Percentiles rank a stretch among this genome's conserved stretches.
phyloP scores from a whole-genome alignment of 2,888 invertebrate species.

The Schrankia costaestrigalis region DNA sequence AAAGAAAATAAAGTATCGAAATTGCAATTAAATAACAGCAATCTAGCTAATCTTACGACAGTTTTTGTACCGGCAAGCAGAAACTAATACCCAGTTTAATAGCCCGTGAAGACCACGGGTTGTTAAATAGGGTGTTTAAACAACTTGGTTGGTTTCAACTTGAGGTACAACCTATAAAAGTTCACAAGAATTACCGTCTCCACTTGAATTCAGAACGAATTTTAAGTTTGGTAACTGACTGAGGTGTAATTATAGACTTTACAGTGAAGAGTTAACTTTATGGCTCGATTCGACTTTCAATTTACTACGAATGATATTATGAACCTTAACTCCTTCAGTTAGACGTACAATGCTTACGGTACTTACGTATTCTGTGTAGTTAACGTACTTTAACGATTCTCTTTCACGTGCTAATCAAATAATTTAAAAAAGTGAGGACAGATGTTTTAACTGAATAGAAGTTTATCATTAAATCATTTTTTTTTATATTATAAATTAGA shows the following conservation, averaged over 20 bases:
- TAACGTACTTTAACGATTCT: too few relatives aligned
- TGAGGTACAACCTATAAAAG: conserved; percentile 47
- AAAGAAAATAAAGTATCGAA: too few relatives aligned
- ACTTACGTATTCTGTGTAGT: too few relatives aligned
- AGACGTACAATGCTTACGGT: too few relatives aligned
- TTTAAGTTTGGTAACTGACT: conserved; percentile 31
- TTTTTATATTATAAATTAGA: too few relatives aligned
- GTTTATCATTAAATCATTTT: too few relatives aligned
- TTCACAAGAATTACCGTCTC: conserved; percentile 35
- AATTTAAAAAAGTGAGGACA: too few relatives aligned
- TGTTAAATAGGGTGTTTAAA: conserved; percentile 41
- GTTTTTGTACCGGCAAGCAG: conserved; percentile 39
- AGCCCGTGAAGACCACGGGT: conserved; percentile 44
- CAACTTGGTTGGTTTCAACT: conserved; percentile 42
- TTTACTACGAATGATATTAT: too few relatives aligned
- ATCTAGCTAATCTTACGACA: conserved; percentile 37
- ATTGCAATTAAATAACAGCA: too few relatives aligned
- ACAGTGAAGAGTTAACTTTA: conserved; percentile 16
- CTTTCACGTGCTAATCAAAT: too few relatives aligned
- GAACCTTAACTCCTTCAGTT: too few relatives aligned
- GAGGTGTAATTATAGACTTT: conserved; percentile 36
- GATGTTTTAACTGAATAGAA: too few relatives aligned
- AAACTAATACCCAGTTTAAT: conserved; percentile 55
- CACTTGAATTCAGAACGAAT: conserved; percentile 31
- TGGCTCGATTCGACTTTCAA: conserved; percentile 17